Percentiles rank a stretch among this genome's conserved stretches.
phyloP scores from a whole-genome alignment of 2,113 vertebrate genomes.

The Dipodomys merriami region DNA sequence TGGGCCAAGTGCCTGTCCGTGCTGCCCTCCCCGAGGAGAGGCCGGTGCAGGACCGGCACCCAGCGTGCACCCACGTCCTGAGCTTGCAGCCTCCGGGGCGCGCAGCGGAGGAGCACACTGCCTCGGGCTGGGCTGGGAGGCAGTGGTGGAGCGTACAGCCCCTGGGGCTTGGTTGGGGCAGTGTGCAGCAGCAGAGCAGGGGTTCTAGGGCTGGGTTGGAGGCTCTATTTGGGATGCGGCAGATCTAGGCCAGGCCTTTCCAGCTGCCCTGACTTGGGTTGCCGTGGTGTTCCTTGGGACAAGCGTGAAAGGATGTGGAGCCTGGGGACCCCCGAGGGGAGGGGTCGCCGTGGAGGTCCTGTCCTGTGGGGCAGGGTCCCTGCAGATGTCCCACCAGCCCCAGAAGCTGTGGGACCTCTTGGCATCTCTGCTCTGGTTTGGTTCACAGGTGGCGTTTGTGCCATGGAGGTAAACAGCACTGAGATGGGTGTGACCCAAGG shows the following conservation, averaged over 20 bases:
- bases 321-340: too few species aligned
- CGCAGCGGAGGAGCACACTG: too few species aligned
- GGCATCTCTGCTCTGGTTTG: not conserved
- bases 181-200: too few species aligned
- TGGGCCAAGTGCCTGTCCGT: accelerated
- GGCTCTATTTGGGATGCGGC: accelerated
- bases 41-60: not conserved
- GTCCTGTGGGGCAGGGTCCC: not conserved
- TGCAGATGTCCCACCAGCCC: not conserved
- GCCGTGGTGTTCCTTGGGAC: accelerated
- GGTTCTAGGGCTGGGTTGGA: too few species aligned
- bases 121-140: too few species aligned
- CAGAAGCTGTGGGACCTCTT: not conserved
- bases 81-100: too few species aligned
- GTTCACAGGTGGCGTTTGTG: not conserved
- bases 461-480: not conserved
- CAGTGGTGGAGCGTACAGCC: too few species aligned
- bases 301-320: too few species aligned
- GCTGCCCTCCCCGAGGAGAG: not conserved
- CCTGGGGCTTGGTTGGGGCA: too few species aligned
- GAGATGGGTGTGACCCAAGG: too few species aligned
- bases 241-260: not conserved
- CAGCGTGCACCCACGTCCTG: too few species aligned
- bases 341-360: too few species aligned
- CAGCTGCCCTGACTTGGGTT: accelerated